Evolutionary conservation across 2,797 vertebrate species (phyloP), one percentile per base, ranked within the genome.

Genomic region (Anolis apletophallus): DNA sequence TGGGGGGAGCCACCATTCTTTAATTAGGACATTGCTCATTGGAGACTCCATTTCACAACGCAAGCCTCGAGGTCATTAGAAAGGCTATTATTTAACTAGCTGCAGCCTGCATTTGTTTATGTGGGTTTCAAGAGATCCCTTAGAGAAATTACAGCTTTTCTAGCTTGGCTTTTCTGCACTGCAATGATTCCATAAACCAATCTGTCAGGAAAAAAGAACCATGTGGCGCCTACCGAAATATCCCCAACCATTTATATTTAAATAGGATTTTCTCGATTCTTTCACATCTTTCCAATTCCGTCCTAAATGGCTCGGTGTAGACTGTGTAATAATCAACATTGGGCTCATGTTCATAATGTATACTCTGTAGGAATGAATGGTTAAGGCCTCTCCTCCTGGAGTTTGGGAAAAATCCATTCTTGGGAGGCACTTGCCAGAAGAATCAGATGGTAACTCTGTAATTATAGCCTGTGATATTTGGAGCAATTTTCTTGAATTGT

Each of bases 401-500:
- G 80, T 32, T 36, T 17, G 87, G 76, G 85, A 90, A 89, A 46
- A 91, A 91, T 74, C 61, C 80, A 29, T 86, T 92, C 88, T 68
- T 57, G 82, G 68, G 89, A 81, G 68, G 78, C 68, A 85, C 89
- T 88, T 88, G 81, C 19, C 29, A 64, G 54, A 87, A 54, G 40
- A 90, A 81, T 29, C 64, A 78, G 84, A 83, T 54, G 59, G 34
- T 68, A 10, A 69, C 88, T 52, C 21, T 81, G 34, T 91, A 88
- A 88, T 87, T 83, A 74, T 85, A 69, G 75, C 36, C 34, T 68
- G 71, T 77, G 81, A 59, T 87, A 91, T 89, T 93, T 91, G 79
- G 72, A 87, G 64, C 64, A 55, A 68, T 91, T 92, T 94, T 93
- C 68, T 87, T 67, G 85, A 81, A 50, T 78, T 73, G 6, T 87